Base-by-base conservation (phyloP, 2,797 vertebrate genomes). In the Alfaro cultratus region DNA sequence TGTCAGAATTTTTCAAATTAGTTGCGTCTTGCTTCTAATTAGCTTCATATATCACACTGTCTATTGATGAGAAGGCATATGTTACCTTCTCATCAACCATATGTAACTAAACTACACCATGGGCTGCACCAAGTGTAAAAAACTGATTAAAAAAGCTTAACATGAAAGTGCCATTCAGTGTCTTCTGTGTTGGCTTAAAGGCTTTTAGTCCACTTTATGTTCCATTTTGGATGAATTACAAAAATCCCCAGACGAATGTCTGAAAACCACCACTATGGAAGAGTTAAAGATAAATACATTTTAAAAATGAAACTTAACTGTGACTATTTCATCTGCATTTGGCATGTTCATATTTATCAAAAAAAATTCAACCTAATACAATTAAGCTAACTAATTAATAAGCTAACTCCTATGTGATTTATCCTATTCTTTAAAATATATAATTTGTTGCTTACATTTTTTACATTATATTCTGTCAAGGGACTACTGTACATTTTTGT, bases 1-100 rank as follows among this genome's bases (percentile, higher is more conserved):
- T 84, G 85, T 93, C 87, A 90, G 83, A 83, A 84, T 82, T 85
- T 90, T 85, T 91, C 80, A 87, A 88, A 75, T 57, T 86, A 78
- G 87, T 76, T 89, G 81, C 80, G 73, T 82, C 62, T 84, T 83
- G 73, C 84, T 84, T 85, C 74, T 83, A 53, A 71, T 72, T 62
- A 75, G 23, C 73, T 82, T 90, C 74, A 83, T 87, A 85, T 89
- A 91, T 92, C 89, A 84, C 76, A 57, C 36, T 64, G 49, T 51
- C 49, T 23, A 10, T 75, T 64, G 83, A 11, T 45, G 43, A 45
- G 11, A 13, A 45, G 43, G 43, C 43, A 45, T 75, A 75, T n/a
- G 36, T 43, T 46, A 41, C 78, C 53, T 79, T 34, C 73, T 9
- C 71, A 53, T 34, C 12, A 29, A 60, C 13, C 57, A 31, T 62